Evolutionary conservation across 2,797 vertebrate species (phyloP).

Genomic region (Manis pentadactyla): DNA sequence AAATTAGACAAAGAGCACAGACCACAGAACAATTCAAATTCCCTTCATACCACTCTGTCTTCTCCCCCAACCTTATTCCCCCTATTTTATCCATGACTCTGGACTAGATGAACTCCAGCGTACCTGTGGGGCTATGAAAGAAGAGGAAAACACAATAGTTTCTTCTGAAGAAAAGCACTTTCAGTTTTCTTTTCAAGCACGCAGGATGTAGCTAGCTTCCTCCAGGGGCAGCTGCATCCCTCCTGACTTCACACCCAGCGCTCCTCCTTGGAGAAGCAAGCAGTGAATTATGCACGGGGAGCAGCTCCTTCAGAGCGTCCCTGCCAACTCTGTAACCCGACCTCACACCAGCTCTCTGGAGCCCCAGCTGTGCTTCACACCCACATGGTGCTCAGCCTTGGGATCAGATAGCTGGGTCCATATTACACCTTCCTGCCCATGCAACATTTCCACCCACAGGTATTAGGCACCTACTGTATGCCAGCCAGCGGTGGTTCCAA

Average conservation of each 20-base stretch:
- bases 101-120: not conserved
- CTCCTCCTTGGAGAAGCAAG: not conserved
- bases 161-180: constrained; percentile 61
- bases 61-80: no score
- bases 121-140: constrained; percentile 17
- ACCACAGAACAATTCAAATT: not conserved
- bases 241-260: constrained; percentile 23
- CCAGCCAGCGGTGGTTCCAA: not conserved
- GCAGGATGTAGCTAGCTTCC: constrained; percentile 73
- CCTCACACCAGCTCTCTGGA: constrained; percentile 57
- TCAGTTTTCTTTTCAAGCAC: constrained; percentile 75
- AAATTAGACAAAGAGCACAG: not conserved
- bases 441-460: not conserved
- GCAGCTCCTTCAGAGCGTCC: not conserved
- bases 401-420: constrained; percentile 70
- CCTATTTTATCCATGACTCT: not conserved
- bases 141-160: constrained; percentile 20
- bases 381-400: constrained; percentile 30
- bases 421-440: constrained; percentile 4
- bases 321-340: constrained; percentile 55
- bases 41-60: not conserved
- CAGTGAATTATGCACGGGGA: not conserved
- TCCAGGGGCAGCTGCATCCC: constrained; percentile 42
- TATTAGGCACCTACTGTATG: not conserved
- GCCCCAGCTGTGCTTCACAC: constrained; percentile 72